phyloP scores from a whole-genome alignment of 2,888 invertebrate genomes.

The Drosophila falleni region DNA sequence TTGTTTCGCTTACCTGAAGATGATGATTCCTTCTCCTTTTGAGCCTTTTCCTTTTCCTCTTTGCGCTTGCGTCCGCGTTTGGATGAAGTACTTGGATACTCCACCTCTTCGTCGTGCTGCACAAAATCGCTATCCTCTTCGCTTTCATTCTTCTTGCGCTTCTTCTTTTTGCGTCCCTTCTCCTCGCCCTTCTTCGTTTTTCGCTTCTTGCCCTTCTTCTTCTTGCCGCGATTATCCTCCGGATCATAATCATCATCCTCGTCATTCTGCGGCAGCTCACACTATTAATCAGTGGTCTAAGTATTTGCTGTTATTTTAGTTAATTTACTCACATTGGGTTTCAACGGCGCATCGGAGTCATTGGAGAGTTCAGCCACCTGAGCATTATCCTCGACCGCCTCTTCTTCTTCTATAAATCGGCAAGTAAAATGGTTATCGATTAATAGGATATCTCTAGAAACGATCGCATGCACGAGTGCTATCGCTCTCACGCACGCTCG shows the following conservation, averaged over 20 bases:
- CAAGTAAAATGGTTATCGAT: conserved; percentile 26
- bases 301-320: background rate
- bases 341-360: conserved; percentile 85
- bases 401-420: conserved; percentile 82
- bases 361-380: conserved; percentile 84
- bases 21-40: conserved; percentile 83
- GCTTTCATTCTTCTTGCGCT: conserved; percentile 96
- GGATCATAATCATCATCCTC: conserved; percentile 95
- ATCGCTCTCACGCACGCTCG: conserved; percentile 10
- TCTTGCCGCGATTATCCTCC: conserved; percentile 91
- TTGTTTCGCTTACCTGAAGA: conserved; percentile 73
- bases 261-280: conserved; percentile 61
- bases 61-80: conserved; percentile 85
- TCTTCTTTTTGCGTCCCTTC: conserved; percentile 97
- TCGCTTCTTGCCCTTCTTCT: conserved; percentile 97
- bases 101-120: conserved; percentile 88
- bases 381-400: conserved; percentile 82
- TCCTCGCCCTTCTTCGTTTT: conserved; percentile 97
- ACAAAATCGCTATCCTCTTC: conserved; percentile 94
- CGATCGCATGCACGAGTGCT: conserved; percentile 19
- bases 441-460: background rate
- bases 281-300: background rate
- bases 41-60: conserved; percentile 82
- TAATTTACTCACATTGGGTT: conserved; percentile 82
- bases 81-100: conserved; percentile 86